Conservation (phyloP, 2,113 vertebrate genomes). For the Arenaria interpres region DNA sequence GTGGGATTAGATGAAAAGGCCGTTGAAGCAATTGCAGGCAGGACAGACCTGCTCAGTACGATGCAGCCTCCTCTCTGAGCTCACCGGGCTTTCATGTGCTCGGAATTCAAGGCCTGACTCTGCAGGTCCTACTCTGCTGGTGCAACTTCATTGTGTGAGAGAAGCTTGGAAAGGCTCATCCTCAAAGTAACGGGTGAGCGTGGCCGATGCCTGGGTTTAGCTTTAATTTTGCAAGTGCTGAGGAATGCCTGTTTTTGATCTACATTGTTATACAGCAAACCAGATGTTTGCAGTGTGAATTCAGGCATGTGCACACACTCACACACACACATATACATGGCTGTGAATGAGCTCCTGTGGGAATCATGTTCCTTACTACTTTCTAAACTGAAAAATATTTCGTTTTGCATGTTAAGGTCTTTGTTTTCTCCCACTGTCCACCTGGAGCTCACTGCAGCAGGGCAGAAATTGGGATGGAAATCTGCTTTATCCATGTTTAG, state of each 20-base stretch:
- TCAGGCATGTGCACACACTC: no score
- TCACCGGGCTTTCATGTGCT: not conserved
- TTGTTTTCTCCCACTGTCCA: not conserved
- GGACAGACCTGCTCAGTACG: not conserved
- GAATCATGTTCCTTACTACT: not conserved
- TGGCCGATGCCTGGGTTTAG: not conserved
- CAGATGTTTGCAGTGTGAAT: not conserved
- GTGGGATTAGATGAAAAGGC: not conserved
- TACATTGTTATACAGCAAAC: rapidly evolving
- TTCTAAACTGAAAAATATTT: not conserved
- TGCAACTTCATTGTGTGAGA: not conserved
- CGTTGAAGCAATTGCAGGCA: rapidly evolving
- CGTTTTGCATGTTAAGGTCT: not conserved
- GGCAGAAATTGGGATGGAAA: not conserved
- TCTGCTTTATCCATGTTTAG: not conserved
- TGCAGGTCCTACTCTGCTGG: not conserved
- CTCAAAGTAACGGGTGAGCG: not conserved
- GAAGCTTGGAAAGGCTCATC: not conserved
- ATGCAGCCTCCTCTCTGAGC: not conserved
- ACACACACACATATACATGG: rapidly evolving
- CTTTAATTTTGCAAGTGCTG: not conserved
- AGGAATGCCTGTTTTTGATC: not conserved
- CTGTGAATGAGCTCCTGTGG: not conserved
- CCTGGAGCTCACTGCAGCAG: not conserved
- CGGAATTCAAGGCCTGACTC: not conserved